A percentile compares a stretch with the other conserved stretches of the same genome.
phyloP scores from a whole-genome alignment of 2,113 vertebrate species.

The Clarias magur region DNA sequence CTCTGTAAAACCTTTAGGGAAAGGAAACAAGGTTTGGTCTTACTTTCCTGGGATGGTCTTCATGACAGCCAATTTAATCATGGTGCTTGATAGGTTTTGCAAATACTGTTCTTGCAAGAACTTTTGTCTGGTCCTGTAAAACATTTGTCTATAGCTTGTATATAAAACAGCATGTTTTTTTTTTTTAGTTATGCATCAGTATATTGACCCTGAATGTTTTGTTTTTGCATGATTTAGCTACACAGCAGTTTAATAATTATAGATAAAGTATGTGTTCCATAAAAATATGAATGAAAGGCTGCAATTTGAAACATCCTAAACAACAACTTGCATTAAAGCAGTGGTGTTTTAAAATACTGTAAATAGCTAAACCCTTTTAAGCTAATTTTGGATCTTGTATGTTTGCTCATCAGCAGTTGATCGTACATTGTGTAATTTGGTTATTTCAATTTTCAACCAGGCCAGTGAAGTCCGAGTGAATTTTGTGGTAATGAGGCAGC shows the following conservation, averaged over 20 bases:
- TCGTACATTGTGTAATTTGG: background rate
- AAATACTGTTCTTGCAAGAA: no score
- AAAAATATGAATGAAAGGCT: background rate
- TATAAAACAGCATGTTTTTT: no score
- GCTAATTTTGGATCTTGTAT: background rate
- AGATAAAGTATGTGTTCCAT: background rate
- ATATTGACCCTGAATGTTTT: background rate
- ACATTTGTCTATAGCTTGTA: no score
- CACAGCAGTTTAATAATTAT: background rate
- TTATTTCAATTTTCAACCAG: constrained; percentile 60
- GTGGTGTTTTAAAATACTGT: background rate
- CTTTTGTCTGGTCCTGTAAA: no score
- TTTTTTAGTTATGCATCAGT: background rate
- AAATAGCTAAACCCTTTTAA: background rate
- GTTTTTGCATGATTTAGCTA: background rate
- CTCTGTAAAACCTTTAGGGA: no score
- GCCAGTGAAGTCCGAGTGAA: constrained; percentile 85
- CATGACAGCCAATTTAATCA: no score
- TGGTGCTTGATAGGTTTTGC: no score
- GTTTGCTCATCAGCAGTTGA: background rate
- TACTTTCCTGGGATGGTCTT: no score
- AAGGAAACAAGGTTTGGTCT: no score
- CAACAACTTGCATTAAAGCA: background rate
- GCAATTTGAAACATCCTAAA: background rate
- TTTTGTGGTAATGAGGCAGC: constrained; percentile 83